Evolutionary conservation across 2,888 invertebrate genomes (phyloP), one percentile per base, ranked within the genome.

Genomic region (Tachina fera): DNA sequence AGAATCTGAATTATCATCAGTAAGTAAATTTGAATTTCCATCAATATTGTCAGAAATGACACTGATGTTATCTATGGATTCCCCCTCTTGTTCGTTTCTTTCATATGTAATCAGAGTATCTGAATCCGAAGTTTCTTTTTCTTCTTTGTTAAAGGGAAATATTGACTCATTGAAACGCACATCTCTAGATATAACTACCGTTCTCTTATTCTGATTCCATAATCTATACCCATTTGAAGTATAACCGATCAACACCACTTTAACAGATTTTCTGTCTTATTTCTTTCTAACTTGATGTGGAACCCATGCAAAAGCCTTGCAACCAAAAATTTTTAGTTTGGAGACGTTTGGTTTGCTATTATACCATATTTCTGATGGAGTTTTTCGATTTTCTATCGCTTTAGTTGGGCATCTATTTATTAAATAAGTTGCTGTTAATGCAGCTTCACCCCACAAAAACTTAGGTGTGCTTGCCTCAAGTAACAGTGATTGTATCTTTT

Each of bases 361-460:
- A 45, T 63, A 63, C 45, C 63, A 63, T 19, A 63, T 63, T 19
- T 63, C 63, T 16, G 63, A 45, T 10, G 63, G 63, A 19, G 63
- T 63, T 19, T 63, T 63, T 8, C 6, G 19, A 45, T 13, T 13
- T 19, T 63, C 13, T 43, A 45, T 0, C 19, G 43, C 43, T 63
- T 45, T 63, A 45, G 19, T 45, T 45, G 45, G 63, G 41, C 43
- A 65, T 47, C 65, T 65, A 13, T 47, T 22, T 22, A 22, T 22
- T 22, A 22, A 22, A 22, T 22, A 22, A 22, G 22, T 22, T 22
- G 22, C 22, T 22, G 22, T 22, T 22, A 22, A 22, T 22, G 22
- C 22, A 22, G 22, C 22, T 22, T 22, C 22, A 3, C 22, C n/a
- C n/a, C 22, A 22, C 22, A 22, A 22, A 22, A 22, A 22, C 22